Conservation (phyloP, 2,888 invertebrate genomes). For the Eretmocerus hayati region DNA sequence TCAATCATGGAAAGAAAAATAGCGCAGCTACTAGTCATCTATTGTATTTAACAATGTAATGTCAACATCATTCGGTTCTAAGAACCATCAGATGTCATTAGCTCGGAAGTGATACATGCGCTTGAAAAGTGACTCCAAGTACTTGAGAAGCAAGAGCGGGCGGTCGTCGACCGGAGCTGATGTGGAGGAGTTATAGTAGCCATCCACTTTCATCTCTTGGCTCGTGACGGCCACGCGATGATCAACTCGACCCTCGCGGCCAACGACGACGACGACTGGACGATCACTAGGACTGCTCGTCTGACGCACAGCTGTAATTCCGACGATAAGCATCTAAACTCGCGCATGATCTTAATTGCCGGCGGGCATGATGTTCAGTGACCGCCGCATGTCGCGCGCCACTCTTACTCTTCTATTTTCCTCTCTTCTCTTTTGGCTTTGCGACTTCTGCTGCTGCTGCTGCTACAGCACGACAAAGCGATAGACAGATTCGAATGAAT, state of each 20-base stretch:
- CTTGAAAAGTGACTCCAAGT: too few relatives aligned
- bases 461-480: slow-evolving; percentile 27
- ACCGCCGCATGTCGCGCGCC: not conserved
- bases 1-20: too few relatives aligned
- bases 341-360: slow-evolving; percentile 23
- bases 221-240: too few relatives aligned
- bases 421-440: not conserved
- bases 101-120: too few relatives aligned
- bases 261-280: slow-evolving; percentile 12
- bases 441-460: slow-evolving; percentile 7
- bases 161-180: too few relatives aligned
- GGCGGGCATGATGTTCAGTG: not conserved
- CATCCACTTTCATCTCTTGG: too few relatives aligned
- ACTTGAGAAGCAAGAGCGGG: too few relatives aligned
- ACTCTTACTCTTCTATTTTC: not conserved
- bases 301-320: slow-evolving; percentile 22
- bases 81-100: too few relatives aligned
- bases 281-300: slow-evolving; percentile 7
- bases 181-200: too few relatives aligned
- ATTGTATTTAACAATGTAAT: too few relatives aligned
- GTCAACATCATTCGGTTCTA: too few relatives aligned
- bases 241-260: not conserved
- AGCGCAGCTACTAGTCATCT: too few relatives aligned
- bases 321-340: slow-evolving; percentile 23
- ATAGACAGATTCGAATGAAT: slow-evolving; percentile 30